A percentile compares a stretch with the other conserved stretches of the same genome.
Evolutionary conservation across 2,113 vertebrate species (phyloP).

Genomic region (Pituophis catenifer): DNA sequence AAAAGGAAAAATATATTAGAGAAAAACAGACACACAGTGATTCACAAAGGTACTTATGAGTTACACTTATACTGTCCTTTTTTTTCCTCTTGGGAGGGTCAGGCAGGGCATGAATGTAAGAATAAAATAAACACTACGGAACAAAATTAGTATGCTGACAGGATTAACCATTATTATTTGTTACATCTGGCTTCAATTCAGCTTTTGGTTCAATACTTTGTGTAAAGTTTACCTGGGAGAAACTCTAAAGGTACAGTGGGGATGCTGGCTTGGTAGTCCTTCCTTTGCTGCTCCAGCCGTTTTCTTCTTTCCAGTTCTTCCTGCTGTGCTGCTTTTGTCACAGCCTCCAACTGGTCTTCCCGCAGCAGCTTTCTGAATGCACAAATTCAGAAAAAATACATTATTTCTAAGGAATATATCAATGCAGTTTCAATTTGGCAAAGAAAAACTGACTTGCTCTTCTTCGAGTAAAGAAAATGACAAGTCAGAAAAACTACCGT

Average conservation of each 20-base stretch:
- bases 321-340: constrained; percentile 96
- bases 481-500: constrained; percentile 23
- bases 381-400: neutral
- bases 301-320: constrained; percentile 95
- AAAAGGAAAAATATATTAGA: neutral
- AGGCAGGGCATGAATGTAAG: neutral
- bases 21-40: neutral
- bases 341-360: constrained; percentile 94
- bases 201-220: neutral
- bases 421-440: neutral
- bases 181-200: constrained; percentile 3
- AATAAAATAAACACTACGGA: neutral
- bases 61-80: neutral
- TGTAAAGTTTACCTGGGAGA: constrained; percentile 71
- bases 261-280: constrained; percentile 84
- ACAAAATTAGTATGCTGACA: neutral
- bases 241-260: constrained; percentile 72
- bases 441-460: neutral
- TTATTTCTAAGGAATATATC: neutral
- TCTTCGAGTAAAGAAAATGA: neutral
- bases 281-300: constrained; percentile 93
- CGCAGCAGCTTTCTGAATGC: constrained; percentile 88
- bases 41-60: neutral
- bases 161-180: neutral
- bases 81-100: too few relatives aligned